Evolutionary conservation across 2,888 invertebrate genomes (phyloP).

Genomic region (Phengaris alcon): DNA sequence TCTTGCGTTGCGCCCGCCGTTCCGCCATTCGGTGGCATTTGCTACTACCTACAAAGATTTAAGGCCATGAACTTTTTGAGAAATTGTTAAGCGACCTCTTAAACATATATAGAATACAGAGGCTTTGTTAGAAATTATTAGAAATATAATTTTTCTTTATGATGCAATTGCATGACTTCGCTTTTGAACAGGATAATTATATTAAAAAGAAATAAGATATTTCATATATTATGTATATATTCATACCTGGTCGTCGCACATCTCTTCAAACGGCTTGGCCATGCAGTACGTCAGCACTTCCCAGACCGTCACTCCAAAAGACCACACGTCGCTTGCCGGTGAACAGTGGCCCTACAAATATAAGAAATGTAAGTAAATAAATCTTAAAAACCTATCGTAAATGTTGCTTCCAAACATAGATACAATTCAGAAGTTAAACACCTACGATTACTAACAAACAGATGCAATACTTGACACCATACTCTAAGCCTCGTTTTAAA

Average conservation of each 20-base stretch:
- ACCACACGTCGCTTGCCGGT: conserved; percentile 94
- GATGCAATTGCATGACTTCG: no score
- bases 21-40: conserved; percentile 83
- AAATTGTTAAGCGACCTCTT: no score
- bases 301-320: conserved; percentile 94
- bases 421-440: no score
- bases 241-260: conserved; percentile 88
- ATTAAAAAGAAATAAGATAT: not conserved
- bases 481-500: no score
- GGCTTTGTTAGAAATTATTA: no score
- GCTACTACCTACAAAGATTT: conserved; percentile 78
- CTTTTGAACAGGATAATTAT: no score
- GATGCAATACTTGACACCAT: no score
- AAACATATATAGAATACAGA: no score
- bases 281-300: conserved; percentile 90
- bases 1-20: conserved; percentile 63
- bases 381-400: not conserved
- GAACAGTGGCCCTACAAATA: conserved; percentile 88
- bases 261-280: conserved; percentile 88
- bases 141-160: no score
- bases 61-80: not conserved
- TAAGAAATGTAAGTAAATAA: conserved; percentile 31
- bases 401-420: no score
- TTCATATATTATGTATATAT: no score
- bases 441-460: no score